These are phyloP conservation scores for Rhinichthys klamathensis DNA, from an alignment of 2,113 vertebrate species.

Conservation along the genomic window DNA sequence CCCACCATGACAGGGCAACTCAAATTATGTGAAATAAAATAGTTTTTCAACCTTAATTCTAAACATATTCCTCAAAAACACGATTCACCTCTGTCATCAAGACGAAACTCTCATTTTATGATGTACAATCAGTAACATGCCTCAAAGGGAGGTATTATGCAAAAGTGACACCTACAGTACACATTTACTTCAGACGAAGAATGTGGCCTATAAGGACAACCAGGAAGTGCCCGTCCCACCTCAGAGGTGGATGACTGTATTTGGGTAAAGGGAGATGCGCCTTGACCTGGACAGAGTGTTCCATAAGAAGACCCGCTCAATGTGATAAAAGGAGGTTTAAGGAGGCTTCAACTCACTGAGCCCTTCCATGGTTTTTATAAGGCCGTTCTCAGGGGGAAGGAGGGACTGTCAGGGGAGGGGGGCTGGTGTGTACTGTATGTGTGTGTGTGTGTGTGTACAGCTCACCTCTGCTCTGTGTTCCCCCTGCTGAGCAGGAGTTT, in stretches of 20 bases:
- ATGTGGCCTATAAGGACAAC: not conserved
- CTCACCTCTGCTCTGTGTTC: conserved; percentile 70
- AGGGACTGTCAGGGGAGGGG: conserved; percentile 66
- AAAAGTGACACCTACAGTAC: not conserved
- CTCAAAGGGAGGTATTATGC: not conserved
- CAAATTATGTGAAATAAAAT: not conserved
- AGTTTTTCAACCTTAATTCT: no score
- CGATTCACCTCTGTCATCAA: not conserved
- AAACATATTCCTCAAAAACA: no score
- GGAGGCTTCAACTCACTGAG: conserved; percentile 70
- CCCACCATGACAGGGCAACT: not conserved
- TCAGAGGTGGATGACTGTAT: conserved; percentile 28
- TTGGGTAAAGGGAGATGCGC: conserved; percentile 19
- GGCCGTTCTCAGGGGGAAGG: conserved; percentile 64
- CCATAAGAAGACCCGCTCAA: conserved; percentile 38
- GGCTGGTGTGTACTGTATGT: conserved; percentile 60
- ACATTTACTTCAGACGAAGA: not conserved
- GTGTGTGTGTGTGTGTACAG: conserved; percentile 51
- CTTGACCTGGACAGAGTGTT: conserved; percentile 43
- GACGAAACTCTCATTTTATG: not conserved
- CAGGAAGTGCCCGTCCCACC: conserved; percentile 42
- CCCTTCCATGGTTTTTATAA: conserved; percentile 67
- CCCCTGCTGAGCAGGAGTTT: conserved; percentile 80
- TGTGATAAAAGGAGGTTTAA: conserved; percentile 56
- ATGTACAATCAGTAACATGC: not conserved